Conservation (phyloP, 2,888 invertebrate species). For the Pycnomerus fuliginosus region DNA sequence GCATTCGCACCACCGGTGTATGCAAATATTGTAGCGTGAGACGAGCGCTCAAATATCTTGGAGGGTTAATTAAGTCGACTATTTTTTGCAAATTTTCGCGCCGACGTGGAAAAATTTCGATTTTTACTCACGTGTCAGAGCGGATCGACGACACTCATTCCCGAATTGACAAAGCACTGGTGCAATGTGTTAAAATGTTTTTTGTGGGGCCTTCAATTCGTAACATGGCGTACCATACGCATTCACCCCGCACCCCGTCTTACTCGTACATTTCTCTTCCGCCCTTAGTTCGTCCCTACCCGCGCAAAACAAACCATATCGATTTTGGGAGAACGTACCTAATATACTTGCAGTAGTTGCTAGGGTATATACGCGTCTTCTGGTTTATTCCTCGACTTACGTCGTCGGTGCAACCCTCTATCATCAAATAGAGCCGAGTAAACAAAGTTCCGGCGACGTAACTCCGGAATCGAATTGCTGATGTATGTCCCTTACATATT, state of each 20-base stretch:
- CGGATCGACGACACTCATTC: slow-evolving; percentile 17
- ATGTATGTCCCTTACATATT: slow-evolving; percentile 46
- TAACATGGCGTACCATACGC: slow-evolving; percentile 53
- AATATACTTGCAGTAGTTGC: slow-evolving; percentile 50
- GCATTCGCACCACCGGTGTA: slow-evolving; percentile 22
- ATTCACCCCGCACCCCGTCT: slow-evolving; percentile 41
- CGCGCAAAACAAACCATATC: slow-evolving; percentile 55
- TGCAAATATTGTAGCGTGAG: no score
- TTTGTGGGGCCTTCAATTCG: slow-evolving; percentile 48
- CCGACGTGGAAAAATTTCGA: no score
- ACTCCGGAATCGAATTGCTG: slow-evolving; percentile 35
- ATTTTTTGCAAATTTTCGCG: no score
- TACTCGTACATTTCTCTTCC: slow-evolving; percentile 32
- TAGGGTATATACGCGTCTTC: slow-evolving; percentile 43
- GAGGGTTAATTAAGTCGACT: no score
- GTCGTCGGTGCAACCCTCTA: slow-evolving; percentile 29
- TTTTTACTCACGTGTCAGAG: slow-evolving; percentile 1
- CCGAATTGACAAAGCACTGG: slow-evolving; percentile 47
- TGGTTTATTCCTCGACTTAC: slow-evolving; percentile 34
- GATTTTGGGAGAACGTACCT: slow-evolving; percentile 53
- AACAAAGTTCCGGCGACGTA: slow-evolving; percentile 10
- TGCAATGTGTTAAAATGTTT: slow-evolving; percentile 49
- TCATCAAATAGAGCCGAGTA: slow-evolving; percentile 13
- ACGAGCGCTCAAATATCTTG: no score
- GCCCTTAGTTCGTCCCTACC: slow-evolving; percentile 37